A percentile compares a stretch with the other conserved stretches of the same genome.
Conservation (phyloP, 2,113 vertebrate genomes). For the Eulemur macaco region DNA sequence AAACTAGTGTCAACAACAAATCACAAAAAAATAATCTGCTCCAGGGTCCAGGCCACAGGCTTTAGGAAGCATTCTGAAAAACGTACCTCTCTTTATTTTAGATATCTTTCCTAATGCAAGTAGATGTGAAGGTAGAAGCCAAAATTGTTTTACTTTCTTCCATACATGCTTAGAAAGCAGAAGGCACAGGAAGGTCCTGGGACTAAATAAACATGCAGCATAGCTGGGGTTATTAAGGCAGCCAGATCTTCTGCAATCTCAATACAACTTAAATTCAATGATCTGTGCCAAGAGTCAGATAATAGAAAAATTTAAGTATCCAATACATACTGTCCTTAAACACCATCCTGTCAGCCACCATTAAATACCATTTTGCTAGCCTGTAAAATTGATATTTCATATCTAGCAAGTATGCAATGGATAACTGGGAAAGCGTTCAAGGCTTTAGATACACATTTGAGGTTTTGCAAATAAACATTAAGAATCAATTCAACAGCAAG, state of each 20-base stretch:
- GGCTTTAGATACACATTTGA: conserved; percentile 33
- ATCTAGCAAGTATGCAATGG: conserved; percentile 1
- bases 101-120: conserved; percentile 57
- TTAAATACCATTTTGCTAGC: conserved; percentile 61
- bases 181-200: neutral
- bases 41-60: neutral
- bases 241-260: conserved; percentile 2
- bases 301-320: conserved; percentile 70
- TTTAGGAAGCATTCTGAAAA: conserved; percentile 9
- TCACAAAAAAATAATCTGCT: neutral
- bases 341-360: conserved; percentile 63
- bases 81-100: neutral
- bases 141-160: conserved; percentile 67
- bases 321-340: conserved; percentile 64
- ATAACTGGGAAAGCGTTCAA: conserved; percentile 66
- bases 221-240: conserved; percentile 47
- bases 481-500: conserved; percentile 63
- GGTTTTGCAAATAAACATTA: conserved; percentile 72
- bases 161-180: conserved; percentile 60
- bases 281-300: conserved; percentile 70
- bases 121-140: conserved; percentile 47
- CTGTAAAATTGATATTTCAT: conserved; percentile 60
- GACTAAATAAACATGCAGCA: conserved; percentile 58
- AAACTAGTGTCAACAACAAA: neutral
- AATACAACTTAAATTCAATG: conserved; percentile 67